A percentile compares a stretch with the other conserved stretches of the same genome.
Evolutionary conservation across 2,797 vertebrate species (phyloP).

Genomic region (Gallinago nigripennis): DNA sequence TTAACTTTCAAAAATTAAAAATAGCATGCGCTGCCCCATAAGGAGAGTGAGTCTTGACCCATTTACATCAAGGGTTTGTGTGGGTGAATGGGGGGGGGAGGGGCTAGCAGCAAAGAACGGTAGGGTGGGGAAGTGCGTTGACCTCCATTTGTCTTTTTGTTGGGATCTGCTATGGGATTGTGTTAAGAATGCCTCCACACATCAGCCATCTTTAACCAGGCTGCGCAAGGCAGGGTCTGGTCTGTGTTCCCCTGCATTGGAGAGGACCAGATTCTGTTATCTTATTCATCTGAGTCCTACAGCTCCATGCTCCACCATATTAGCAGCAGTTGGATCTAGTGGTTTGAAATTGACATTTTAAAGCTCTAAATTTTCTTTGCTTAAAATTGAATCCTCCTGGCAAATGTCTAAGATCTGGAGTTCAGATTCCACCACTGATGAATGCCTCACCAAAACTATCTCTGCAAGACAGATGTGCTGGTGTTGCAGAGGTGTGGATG

Average conservation of each 20-base stretch:
- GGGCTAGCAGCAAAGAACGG: constrained; percentile 3
- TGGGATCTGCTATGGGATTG: background rate
- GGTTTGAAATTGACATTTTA: background rate
- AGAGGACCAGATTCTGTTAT: background rate
- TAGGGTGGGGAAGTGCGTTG: background rate
- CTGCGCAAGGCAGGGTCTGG: background rate
- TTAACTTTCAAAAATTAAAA: constrained; percentile 75
- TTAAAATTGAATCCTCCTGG: background rate
- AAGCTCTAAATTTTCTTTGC: background rate
- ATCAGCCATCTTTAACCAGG: background rate
- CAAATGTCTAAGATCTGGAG: background rate
- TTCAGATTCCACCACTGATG: background rate
- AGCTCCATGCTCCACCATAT: background rate
- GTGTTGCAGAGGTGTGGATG: background rate
- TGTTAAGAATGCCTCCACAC: background rate
- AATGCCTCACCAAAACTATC: background rate
- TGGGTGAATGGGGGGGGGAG: background rate
- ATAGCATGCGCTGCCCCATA: constrained; percentile 57
- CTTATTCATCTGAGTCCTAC: background rate
- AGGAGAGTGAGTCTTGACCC: constrained; percentile 56
- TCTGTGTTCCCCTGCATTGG: accelerated
- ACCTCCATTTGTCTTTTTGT: constrained; percentile 25
- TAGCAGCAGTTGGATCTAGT: background rate
- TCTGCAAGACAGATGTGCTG: background rate
- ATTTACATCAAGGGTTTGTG: constrained; percentile 48